A percentile compares a stretch with the other conserved stretches of the same genome.
Conservation (phyloP, 2,113 vertebrate genomes). For the Eretmochelys imbricata region DNA sequence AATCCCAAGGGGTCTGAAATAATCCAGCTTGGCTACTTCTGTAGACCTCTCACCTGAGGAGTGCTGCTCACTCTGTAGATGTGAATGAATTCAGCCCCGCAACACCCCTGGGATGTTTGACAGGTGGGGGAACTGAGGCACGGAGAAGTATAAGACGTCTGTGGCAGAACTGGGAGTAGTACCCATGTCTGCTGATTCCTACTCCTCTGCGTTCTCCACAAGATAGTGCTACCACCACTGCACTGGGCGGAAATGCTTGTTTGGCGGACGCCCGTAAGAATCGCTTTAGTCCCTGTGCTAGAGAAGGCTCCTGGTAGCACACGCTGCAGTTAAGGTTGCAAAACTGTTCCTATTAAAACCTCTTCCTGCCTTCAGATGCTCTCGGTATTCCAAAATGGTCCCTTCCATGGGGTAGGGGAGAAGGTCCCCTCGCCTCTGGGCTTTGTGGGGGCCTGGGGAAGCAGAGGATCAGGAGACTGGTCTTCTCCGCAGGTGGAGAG, state of each 20-base stretch:
- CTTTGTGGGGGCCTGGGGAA: too few species aligned
- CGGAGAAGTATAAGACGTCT: constrained; percentile 27
- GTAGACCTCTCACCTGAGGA: constrained; percentile 49
- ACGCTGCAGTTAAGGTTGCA: too few species aligned
- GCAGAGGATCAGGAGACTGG: too few species aligned
- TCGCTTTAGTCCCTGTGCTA: too few species aligned
- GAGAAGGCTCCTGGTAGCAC: too few species aligned
- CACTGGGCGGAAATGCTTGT: background rate
- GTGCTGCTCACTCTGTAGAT: constrained; percentile 11
- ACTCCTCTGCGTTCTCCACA: constrained; percentile 49
- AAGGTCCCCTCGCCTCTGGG: too few species aligned
- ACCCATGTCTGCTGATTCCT: background rate
- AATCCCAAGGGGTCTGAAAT: background rate
- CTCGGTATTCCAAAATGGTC: too few species aligned
- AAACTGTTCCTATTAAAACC: too few species aligned
- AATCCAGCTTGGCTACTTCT: constrained; percentile 36
- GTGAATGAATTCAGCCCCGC: constrained; percentile 43
- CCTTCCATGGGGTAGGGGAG: too few species aligned
- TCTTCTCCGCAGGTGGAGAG: too few species aligned
- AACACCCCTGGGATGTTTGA: constrained; percentile 54
- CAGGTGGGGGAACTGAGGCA: constrained; percentile 76
- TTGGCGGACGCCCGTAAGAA: too few species aligned
- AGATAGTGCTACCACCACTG: constrained; percentile 7
- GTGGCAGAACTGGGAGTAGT: constrained; percentile 54
- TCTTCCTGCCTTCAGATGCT: too few species aligned